These are phyloP conservation scores for Saturnia pavonia DNA, from an alignment of 2,888 invertebrate genomes.

Conservation along the genomic window DNA sequence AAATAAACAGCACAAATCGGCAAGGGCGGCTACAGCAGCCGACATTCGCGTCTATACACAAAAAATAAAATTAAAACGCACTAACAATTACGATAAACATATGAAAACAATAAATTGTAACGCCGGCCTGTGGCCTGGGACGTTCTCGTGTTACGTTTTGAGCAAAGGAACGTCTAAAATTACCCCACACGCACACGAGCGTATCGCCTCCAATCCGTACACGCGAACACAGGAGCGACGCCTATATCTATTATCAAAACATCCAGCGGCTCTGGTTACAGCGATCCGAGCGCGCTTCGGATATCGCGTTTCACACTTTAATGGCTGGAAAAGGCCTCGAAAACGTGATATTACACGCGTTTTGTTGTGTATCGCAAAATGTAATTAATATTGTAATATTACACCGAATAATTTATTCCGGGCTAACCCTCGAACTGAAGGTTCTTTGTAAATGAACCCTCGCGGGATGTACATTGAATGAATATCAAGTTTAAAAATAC, in stretches of 20 bases:
- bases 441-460: slow-evolving; percentile 59
- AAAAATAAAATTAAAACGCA: slow-evolving; percentile 40
- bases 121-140: slow-evolving; percentile 79
- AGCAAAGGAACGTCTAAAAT: slow-evolving; percentile 82
- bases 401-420: slow-evolving; percentile 75
- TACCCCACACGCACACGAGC: slow-evolving; percentile 75
- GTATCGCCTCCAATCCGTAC: slow-evolving; percentile 52
- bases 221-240: slow-evolving; percentile 54
- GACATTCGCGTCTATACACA: slow-evolving; percentile 34
- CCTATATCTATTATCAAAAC: slow-evolving; percentile 82
- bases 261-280: slow-evolving; percentile 80
- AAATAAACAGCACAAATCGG: slow-evolving; percentile 70
- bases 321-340: slow-evolving; percentile 82
- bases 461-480: slow-evolving; percentile 47
- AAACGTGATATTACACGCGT: slow-evolving; percentile 81
- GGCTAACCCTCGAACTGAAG: slow-evolving; percentile 55
- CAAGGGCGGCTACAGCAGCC: slow-evolving; percentile 44
- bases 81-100: slow-evolving; percentile 67
- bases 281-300: slow-evolving; percentile 81
- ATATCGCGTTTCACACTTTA: slow-evolving; percentile 81
- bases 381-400: slow-evolving; percentile 79
- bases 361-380: slow-evolving; percentile 79
- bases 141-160: slow-evolving; percentile 79
- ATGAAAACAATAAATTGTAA: slow-evolving; percentile 79
- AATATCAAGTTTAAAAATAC: slow-evolving; percentile 80